Base-by-base conservation (phyloP, 2,888 invertebrate genomes). In the Anodontia alba region DNA sequence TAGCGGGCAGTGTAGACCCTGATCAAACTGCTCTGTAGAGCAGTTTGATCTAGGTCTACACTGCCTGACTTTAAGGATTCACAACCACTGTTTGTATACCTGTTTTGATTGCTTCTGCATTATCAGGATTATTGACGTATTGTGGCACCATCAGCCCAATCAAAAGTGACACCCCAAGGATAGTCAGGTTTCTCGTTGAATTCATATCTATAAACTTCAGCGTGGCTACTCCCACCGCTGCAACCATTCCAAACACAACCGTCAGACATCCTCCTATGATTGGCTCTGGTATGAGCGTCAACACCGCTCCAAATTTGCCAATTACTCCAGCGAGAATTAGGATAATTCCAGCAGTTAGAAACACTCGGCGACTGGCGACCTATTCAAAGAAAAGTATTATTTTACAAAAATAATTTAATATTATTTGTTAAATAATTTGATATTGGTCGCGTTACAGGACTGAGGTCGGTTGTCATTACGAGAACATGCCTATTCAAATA, bases 91-190 rank as follows among this genome's bases (percentile, higher is more conserved):
- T 8, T 38, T 8, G 38, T 38, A n/a, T 72, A 93, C 93, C 93
- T 72, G 92, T 92, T 3, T 90, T 66, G 20, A 94, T 92, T 12
- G 79, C 74, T 26, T 78, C 76, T 0, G 74, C 73, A 42, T 86
- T 78, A 31, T 79, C 69, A 29, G 77, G 77, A 29, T 79, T 74
- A 54, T 80, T 83, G 38, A 94, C 72, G 90, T 92, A 94, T 33
- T 90, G 77, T 0, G 94, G 94, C 7, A 95, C 87, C 81, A 93
- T 96, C 95, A 98, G 94, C 1, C 98, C 98, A 89, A 97, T 96
- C 95, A 98, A 97, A 80, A 98, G 95, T 5, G 98, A 97, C 91
- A 98, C 96, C 20, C 98, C 98, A 49, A 98, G 96, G 87, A 98
- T 97, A 94, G 98, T 98, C 69, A 98, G 95, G 95, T 98, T 98